Percentiles rank a stretch among this genome's conserved stretches.
Conservation (phyloP, 2,888 invertebrate species). For the Thalpophila matura region DNA sequence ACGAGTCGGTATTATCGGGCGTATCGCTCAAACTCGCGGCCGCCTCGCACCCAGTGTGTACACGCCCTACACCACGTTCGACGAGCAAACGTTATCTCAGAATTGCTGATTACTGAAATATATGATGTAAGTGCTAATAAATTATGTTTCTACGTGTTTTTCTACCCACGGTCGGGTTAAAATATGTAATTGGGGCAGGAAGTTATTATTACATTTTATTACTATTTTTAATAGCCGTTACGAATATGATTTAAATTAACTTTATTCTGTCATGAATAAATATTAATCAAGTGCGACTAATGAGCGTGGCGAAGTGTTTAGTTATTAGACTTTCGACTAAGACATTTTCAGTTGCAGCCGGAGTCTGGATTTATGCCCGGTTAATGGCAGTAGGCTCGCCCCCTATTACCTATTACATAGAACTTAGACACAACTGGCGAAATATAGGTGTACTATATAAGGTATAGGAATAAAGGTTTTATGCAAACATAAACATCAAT, state of each 20-base stretch:
- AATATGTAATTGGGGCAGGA: constrained; percentile 52
- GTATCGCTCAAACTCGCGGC: constrained; percentile 60
- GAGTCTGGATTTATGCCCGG: too few species aligned
- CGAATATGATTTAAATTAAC: constrained; percentile 31
- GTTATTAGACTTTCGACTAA: too few species aligned
- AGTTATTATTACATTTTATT: constrained; percentile 48
- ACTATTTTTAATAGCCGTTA: constrained; percentile 34
- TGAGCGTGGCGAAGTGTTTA: too few species aligned
- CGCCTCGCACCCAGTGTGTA: constrained; percentile 54
- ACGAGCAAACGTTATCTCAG: constrained; percentile 48
- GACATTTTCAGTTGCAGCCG: too few species aligned
- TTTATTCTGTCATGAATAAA: constrained; percentile 12
- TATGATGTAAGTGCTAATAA: constrained; percentile 57
- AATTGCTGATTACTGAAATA: constrained; percentile 57
- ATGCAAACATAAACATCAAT: too few species aligned
- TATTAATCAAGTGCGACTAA: too few species aligned
- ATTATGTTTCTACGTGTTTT: constrained; percentile 48
- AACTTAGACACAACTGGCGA: too few species aligned
- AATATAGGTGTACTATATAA: too few species aligned
- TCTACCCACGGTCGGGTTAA: constrained; percentile 42
- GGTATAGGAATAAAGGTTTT: too few species aligned
- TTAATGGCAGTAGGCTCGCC: too few species aligned
- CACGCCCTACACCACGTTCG: constrained; percentile 62
- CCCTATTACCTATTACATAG: too few species aligned
- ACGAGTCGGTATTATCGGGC: constrained; percentile 69